Percentiles rank a stretch among this genome's conserved stretches.
These are phyloP conservation scores for Drosophila subobscura DNA, from an alignment of 1,140 invertebrate species.

Conservation along the genomic window DNA sequence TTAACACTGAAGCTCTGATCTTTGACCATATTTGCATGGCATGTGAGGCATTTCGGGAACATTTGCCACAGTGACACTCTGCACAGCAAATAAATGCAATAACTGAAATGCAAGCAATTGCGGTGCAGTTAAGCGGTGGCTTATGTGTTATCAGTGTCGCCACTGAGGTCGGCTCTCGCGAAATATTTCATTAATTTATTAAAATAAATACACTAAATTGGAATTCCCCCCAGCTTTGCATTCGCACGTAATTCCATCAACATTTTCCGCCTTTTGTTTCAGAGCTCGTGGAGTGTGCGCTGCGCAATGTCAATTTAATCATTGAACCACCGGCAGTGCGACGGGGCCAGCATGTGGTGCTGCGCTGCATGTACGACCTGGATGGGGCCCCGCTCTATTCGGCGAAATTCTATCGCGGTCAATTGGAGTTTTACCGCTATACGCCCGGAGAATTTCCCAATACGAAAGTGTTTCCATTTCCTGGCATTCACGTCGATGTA, in stretches of 20 bases:
- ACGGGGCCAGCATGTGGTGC: conserved; percentile 87
- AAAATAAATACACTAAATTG: conserved; percentile 61
- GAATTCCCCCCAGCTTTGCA: conserved; percentile 38
- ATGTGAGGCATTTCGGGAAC: conserved; percentile 18
- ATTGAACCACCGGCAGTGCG: conserved; percentile 86
- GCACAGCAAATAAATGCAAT: conserved; percentile 15
- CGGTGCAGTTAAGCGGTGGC: conserved; percentile 50
- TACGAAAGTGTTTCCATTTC: conserved; percentile 88
- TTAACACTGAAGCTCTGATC: conserved; percentile 10
- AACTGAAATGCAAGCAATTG: conserved; percentile 37
- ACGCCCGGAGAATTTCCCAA: conserved; percentile 88
- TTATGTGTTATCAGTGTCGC: conserved; percentile 54
- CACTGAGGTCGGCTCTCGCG: conserved; percentile 12
- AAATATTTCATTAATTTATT: conserved; percentile 59
- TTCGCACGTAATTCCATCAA: conserved; percentile 39
- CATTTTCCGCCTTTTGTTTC: conserved; percentile 15
- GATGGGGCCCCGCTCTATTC: conserved; percentile 90
- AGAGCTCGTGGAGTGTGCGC: conserved; percentile 74
- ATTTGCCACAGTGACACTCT: background rate
- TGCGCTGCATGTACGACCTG: conserved; percentile 90
- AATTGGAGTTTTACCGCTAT: conserved; percentile 90
- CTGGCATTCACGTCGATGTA: conserved; percentile 90
- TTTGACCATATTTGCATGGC: conserved; percentile 32
- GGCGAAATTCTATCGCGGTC: conserved; percentile 91
- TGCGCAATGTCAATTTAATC: conserved; percentile 85